Conservation (phyloP, 2,888 invertebrate genomes). For the Rhingia campestris region DNA sequence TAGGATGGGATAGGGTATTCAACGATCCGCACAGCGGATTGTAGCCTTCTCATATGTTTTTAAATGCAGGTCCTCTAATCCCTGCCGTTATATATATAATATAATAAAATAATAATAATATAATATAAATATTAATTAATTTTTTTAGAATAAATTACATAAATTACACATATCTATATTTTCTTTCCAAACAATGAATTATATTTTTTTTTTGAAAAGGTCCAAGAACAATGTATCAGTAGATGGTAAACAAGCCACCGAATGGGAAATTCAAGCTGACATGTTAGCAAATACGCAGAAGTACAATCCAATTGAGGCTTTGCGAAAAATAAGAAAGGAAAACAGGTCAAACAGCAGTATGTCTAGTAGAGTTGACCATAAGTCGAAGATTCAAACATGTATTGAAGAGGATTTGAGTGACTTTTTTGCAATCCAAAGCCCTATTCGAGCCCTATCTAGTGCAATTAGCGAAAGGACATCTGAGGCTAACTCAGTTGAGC, state of each 20-base stretch:
- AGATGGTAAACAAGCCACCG: slow-evolving; percentile 76
- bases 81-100: too few species aligned
- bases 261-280: slow-evolving; percentile 81
- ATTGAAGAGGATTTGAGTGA: slow-evolving; percentile 52
- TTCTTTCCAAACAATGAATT: neutral
- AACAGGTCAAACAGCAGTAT: slow-evolving; percentile 22
- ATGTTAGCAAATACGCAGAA: slow-evolving; percentile 78
- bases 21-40: too few species aligned
- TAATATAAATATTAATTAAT: too few species aligned
- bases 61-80: too few species aligned
- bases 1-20: too few species aligned
- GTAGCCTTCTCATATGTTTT: too few species aligned
- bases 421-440: slow-evolving; percentile 28
- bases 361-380: slow-evolving; percentile 12
- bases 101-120: too few species aligned
- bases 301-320: slow-evolving; percentile 79
- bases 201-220: slow-evolving; percentile 33
- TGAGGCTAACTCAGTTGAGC: neutral
- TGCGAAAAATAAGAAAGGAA: slow-evolving; percentile 47
- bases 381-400: slow-evolving; percentile 23
- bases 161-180: neutral
- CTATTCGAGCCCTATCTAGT: slow-evolving; percentile 28
- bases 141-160: neutral
- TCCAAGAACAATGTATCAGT: slow-evolving; percentile 19
- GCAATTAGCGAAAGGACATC: slow-evolving; percentile 41